Conservation (phyloP, 2,888 invertebrate genomes). For the Catocala sponsa region DNA sequence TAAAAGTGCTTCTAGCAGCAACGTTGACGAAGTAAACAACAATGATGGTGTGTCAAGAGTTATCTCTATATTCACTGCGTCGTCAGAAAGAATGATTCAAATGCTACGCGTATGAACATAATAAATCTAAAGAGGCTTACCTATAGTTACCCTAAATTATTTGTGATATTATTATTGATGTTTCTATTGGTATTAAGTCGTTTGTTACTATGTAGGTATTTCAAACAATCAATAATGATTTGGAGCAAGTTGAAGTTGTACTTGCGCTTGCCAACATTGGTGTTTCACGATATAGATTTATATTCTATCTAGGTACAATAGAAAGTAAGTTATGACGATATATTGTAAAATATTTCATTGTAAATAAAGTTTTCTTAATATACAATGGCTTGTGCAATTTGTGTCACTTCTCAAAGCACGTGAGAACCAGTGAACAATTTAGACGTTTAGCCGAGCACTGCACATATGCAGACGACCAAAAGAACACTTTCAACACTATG, state of each 20-base stretch:
- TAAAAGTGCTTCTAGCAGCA: too few relatives aligned
- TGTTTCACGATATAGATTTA: conserved; percentile 59
- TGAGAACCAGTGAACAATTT: conserved; percentile 66
- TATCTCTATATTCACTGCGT: conserved; percentile 6
- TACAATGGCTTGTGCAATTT: conserved; percentile 73
- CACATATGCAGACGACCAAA: conserved; percentile 53
- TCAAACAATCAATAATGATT: conserved; percentile 38
- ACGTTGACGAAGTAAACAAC: too few relatives aligned
- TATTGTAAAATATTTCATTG: conserved; percentile 85
- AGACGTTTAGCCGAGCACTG: conserved; percentile 51
- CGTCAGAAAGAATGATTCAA: conserved; percentile 35
- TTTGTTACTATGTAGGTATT: conserved; percentile 43
- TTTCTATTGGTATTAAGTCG: conserved; percentile 55
- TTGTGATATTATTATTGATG: conserved; percentile 83
- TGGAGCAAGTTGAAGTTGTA: conserved; percentile 32
- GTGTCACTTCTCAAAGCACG: conserved; percentile 69
- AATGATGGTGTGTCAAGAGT: too few relatives aligned
- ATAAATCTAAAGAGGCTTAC: conserved; percentile 72
- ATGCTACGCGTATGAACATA: conserved; percentile 33
- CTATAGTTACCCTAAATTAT: conserved; percentile 85
- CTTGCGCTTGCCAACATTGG: conserved; percentile 50
- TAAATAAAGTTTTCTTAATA: conserved; percentile 84
- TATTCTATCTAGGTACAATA: conserved; percentile 69
- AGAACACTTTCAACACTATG: conserved; percentile 52
- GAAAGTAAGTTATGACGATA: conserved; percentile 75